Base-by-base conservation (phyloP, 2,113 vertebrate species). In the Nicator chloris region DNA sequence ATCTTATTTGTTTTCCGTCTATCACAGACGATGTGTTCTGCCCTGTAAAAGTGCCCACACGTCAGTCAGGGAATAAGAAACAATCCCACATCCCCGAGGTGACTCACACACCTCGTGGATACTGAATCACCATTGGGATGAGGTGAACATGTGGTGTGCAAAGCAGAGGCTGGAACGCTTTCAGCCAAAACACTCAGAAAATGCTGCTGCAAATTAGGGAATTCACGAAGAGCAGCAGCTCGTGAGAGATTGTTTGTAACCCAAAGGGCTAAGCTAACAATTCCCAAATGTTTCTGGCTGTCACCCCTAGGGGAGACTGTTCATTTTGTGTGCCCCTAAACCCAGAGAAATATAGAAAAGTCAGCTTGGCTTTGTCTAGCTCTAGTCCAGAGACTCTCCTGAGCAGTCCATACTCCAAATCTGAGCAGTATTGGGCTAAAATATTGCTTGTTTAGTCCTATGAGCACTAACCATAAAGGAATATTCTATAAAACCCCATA, bases 31-130 rank as follows among this genome's bases (percentile, higher is more conserved):
- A 50, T 86, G 57, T 68, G 56, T 42, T 64, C 64, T 88, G 72
- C 53, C 68, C 72, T 73, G 37, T 53, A 7, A 10, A 81, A 90
- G 72, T 90, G 82, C 80, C 90, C 60, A 42, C 86, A 69, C 69
- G 5, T 85, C 85, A 92, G 82, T 56, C 68, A 92, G 92, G 71
- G 79, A 95, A 53, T 83, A 60, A 86, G 88, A 78, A 95, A 96
- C 40, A 86, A 90, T 88, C 90, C 85, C 94, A 92, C 88, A 88
- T 94, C 92, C 81, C 90, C 39, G 85, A 90, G 72, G 82, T 96
- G 95, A 96, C 93, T 96, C 94, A 97, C 65, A 56, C 51, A 90
- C 94, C 95, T 95, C 93, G 65, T 97, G 94, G 80, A 70, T 78
- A 56, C 86, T 95, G 94, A 96, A 93, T 96, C 90, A 95, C 82